Evolutionary conservation across 2,888 invertebrate genomes (phyloP), one percentile per base, ranked within the genome.

Genomic region (Ochropacha duplaris): DNA sequence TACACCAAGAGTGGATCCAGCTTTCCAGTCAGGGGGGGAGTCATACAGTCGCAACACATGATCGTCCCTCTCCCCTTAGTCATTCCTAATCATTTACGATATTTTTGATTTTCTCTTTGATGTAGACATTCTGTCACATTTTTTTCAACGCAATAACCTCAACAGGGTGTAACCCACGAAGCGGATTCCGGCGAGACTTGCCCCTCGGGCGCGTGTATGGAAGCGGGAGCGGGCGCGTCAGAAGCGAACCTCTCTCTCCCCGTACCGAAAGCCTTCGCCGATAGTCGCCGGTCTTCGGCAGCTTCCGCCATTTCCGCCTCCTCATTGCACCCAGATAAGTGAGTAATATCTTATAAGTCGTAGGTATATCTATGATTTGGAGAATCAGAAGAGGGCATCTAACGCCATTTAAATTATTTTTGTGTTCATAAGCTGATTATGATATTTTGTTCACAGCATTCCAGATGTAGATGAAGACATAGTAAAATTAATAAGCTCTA

Each of bases 261-360:
- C 0, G 86, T 86, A 56, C 97, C 97, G 8, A 94, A 95, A 31
- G 96, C 96, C 72, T 97, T 97, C 84, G 97, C 97, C 2, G 97
- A 97, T 76, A 95, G 95, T 65, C 96, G 96, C 65, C 93, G 96
- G 49, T 94, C 96, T 14, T 95, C 95, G 11, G 95, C 92, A 28
- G 90, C 91, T 5, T 92, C 92, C 19, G 93, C 93, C 6, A 77
- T 91, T 4, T 90, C 91, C n/a, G 87, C 90, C 14, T 73, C 87
- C 31, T 90, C 91, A 34, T 79, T 92, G 77, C 88, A 91, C 63
- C 88, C 89, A 34, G 92, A 92, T 54, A 86, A 90, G 92, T 92
- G 36, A 76, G 82, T 64, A 19, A 2, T 44, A 44, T n/a, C n/a
- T n/a, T n/a, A n/a, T n/a, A n/a, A n/a, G n/a, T n/a, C n/a, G 1